Conservation (phyloP, 2,797 vertebrate species). For the Neostethus bicornis region DNA sequence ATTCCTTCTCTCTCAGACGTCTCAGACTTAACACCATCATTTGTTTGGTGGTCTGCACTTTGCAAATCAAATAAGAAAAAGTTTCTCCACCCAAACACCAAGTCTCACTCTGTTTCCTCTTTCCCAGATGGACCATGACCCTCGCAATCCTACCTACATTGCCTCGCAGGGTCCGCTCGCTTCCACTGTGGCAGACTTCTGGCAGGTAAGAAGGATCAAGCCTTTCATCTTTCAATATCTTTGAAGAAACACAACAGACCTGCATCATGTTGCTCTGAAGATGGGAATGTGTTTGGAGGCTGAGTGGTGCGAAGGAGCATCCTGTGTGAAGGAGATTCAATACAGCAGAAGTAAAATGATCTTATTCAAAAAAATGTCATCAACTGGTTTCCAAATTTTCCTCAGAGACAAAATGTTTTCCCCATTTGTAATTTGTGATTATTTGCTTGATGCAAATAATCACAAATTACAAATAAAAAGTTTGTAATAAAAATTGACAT, state of each 20-base stretch:
- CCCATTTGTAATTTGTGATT: conserved; percentile 1
- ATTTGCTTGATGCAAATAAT: too few species aligned
- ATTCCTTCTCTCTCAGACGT: conserved; percentile 43
- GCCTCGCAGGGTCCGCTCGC: conserved; percentile 93
- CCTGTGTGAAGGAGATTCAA: conserved; percentile 16
- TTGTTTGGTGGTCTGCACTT: background rate
- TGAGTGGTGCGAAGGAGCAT: conserved; percentile 8
- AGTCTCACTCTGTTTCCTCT: conserved; percentile 56
- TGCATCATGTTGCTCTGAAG: conserved; percentile 11
- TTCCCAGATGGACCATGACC: conserved; percentile 96
- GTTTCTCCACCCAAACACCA: conserved; percentile 25
- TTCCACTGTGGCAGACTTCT: conserved; percentile 94
- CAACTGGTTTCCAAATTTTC: background rate
- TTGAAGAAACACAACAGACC: conserved; percentile 21
- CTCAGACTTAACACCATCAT: conserved; percentile 9
- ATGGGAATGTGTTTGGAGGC: conserved; percentile 15
- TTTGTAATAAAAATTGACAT: too few species aligned
- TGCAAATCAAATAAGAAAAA: conserved; percentile 5
- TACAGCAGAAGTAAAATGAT: conserved; percentile 7
- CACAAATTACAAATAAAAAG: too few species aligned
- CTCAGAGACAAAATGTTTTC: background rate
- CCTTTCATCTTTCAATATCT: conserved; percentile 24
- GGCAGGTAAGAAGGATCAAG: conserved; percentile 89
- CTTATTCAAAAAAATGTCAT: background rate
- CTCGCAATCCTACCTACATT: conserved; percentile 94